Conservation (phyloP, 2,113 vertebrate genomes). For the Oncorhynchus mykiss region DNA sequence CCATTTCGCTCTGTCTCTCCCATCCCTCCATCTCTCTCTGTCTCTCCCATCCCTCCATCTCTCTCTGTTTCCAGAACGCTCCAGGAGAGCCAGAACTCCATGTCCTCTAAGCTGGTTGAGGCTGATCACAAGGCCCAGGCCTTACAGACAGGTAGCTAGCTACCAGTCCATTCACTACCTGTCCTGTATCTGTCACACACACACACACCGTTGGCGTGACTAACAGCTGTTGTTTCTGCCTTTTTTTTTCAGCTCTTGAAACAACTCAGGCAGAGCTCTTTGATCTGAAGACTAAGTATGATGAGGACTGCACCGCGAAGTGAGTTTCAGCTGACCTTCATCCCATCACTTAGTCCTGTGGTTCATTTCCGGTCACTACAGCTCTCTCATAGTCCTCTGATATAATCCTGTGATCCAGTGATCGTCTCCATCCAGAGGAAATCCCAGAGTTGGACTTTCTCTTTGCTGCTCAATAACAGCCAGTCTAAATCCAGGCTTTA, state of each 20-base stretch:
- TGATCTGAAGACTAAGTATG: conserved; percentile 98
- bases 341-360: conserved; percentile 61
- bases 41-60: not conserved
- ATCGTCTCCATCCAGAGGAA: no score
- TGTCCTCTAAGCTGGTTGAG: conserved; percentile 92
- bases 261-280: conserved; percentile 97
- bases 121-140: conserved; percentile 90
- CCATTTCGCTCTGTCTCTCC: no score
- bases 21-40: not conserved
- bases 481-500: conserved; percentile 1
- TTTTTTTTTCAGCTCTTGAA: conserved; percentile 86
- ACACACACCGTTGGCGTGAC: no score
- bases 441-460: conserved; percentile 64
- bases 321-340: conserved; percentile 71
- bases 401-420: no score
- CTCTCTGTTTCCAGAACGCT: conserved; percentile 78
- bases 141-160: conserved; percentile 89
- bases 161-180: conserved; percentile 24
- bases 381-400: no score
- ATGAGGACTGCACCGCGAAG: conserved; percentile 98
- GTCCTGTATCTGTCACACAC: no score
- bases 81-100: conserved; percentile 92
- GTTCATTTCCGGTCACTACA: conserved; percentile 35
- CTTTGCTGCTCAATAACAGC: conserved; percentile 65
- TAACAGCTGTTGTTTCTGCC: not conserved